Base-by-base conservation (phyloP, 2,888 invertebrate genomes). In the Hipparchia semele region DNA sequence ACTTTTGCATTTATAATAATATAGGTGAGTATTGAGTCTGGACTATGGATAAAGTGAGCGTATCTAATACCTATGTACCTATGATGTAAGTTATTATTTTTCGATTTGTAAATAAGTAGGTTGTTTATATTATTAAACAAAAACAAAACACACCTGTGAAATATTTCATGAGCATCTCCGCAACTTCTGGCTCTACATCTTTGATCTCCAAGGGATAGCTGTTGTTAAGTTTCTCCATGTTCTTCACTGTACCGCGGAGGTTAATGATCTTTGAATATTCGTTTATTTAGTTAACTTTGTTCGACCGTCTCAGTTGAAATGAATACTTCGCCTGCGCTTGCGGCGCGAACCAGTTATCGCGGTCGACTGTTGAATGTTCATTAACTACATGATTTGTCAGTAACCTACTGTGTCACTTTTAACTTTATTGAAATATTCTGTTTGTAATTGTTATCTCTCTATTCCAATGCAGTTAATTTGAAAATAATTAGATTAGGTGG, bases 111-210 rank as follows among this genome's bases (percentile, higher is more conserved):
- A 6, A 13, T 2, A 6, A 2, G 56, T 56, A 13, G 2, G 13
- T 56, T 56, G n/a, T 13, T 13, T 13, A 56, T 13, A 13, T n/a
- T 13, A 13, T 33, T 56, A 59, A 8, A 61, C 67, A 56, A 46
- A 61, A 70, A 7, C 23, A 56, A 59, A 33, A 60, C 72, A 79
- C 71, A 82, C 82, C 81, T 72, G 78, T 81, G 66, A 82, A 82
- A 75, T 79, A 80, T 66, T 79, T 79, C 82, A 82, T 82, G 12
- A 82, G 75, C 65, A 73, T 71, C 68, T 77, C 75, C 0, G 81
- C 78, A 3, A 78, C 73, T 58, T 81, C 78, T 6, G 76, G 68
- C 33, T 82, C 82, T 9, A 82, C 80, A 67, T 81, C 79, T 12
- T 73, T 77, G 12, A 82, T 79, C 67, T 82, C 79, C 68, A 78